Base-by-base conservation (phyloP, 2,113 vertebrate species). In the Callochromis pleurospilus region DNA sequence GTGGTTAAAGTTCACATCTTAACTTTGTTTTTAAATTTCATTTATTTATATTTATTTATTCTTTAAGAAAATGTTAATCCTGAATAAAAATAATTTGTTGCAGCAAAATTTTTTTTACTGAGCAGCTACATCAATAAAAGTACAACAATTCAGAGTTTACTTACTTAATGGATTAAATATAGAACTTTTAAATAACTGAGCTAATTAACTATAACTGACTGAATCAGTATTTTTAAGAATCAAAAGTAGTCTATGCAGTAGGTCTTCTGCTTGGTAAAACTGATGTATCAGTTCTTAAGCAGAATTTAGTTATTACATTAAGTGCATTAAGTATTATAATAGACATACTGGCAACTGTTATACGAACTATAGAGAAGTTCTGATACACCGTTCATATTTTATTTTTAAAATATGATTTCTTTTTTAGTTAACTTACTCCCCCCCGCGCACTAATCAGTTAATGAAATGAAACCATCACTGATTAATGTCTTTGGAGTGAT, bases 381-480 rank as follows among this genome's bases (percentile, higher is more conserved):
- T 47, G 70, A 47, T 29, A 29, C 14, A 75, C 24, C 2, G 8
- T 17, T 29, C 4, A 47, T 15, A 75, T 47, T 47, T 47, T 29
- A 47, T 75, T 7, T 19, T 47, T 11, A 19, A 75, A 47, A 47
- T 26, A 17, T 45, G 7, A 70, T 9, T 70, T 15, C 0, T 15
- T 70, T 70, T 70, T 42, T 24, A 9, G 36, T 70, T 70, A 68
- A 70, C 1, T 40, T 70, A 14, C 6, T 24, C 26, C 26, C 29
- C 29, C 29, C 0, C 1, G 5, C 0, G 0, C 36, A 24, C 13
- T 70, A 42, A 26, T 70, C 12, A 26, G 38, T 24, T 24, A 70
- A 70, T 42, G 13, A 26, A 70, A 70, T 70, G 1, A 70, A 60
- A 31, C 8, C 26, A 70, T 73, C 24, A 45, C 1, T 2, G 38